phyloP scores from a whole-genome alignment of 2,113 vertebrate genomes.

The Oriolus oriolus region DNA sequence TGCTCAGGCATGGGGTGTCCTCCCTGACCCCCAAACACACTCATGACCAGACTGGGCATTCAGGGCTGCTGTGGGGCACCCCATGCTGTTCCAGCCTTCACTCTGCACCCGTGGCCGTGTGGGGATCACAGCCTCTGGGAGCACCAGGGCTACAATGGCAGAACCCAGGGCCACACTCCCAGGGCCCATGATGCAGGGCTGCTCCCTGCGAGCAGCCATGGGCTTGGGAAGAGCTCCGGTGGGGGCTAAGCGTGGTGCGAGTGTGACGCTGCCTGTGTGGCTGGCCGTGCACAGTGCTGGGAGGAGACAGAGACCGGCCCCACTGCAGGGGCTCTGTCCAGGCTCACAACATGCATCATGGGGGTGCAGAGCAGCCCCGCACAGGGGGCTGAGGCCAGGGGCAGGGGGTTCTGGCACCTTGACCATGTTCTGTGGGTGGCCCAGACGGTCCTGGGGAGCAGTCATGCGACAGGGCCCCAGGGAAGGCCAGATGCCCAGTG shows the following conservation, averaged over 20 bases:
- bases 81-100: fast-evolving
- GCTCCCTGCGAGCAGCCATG: fast-evolving
- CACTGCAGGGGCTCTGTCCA: background rate
- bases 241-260: fast-evolving
- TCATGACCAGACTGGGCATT: background rate
- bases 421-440: background rate
- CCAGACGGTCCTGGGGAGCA: background rate
- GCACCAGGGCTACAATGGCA: fast-evolving
- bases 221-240: fast-evolving
- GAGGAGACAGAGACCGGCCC: slow-evolving; percentile 1
- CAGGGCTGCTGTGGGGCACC: background rate
- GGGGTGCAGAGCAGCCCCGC: background rate
- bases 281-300: background rate
- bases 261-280: fast-evolving
- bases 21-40: background rate
- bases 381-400: background rate
- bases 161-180: background rate
- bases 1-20: background rate
- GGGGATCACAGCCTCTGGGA: background rate
- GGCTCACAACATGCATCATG: background rate
- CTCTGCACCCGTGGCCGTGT: fast-evolving
- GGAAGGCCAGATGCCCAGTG: background rate
- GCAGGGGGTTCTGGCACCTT: background rate
- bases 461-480: fast-evolving
- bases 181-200: fast-evolving